These are phyloP conservation scores for Acleris cristana DNA, from an alignment of 2,888 invertebrate species.

Conservation along the genomic window DNA sequence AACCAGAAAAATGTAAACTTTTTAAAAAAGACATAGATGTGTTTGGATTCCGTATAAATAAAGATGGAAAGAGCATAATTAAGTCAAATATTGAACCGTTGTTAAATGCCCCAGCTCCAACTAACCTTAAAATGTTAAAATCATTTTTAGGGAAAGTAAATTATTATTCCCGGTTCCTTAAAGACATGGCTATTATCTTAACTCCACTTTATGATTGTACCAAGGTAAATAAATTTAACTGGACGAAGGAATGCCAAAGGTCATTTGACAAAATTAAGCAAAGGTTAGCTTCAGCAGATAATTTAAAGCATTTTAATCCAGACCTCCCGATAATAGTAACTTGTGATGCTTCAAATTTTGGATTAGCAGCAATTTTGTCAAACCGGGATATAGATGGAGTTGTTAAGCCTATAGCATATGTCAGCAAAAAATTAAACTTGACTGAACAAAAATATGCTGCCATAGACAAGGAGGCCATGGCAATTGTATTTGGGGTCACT, in stretches of 20 bases:
- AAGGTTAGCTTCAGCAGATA: background rate
- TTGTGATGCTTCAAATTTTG: background rate
- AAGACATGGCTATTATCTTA: background rate
- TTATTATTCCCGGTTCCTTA: slow-evolving; percentile 3
- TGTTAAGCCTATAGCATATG: slow-evolving; percentile 6
- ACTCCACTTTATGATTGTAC: slow-evolving; percentile 6
- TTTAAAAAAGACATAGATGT: slow-evolving; percentile 17
- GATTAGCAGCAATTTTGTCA: slow-evolving; percentile 1
- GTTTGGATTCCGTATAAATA: background rate
- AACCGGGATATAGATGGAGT: background rate
- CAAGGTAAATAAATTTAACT: slow-evolving; percentile 2
- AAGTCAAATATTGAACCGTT: too few species aligned
- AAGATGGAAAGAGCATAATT: too few species aligned
- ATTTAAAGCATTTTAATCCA: slow-evolving; percentile 1
- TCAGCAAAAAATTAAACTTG: slow-evolving; percentile 4
- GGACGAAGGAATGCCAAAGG: background rate
- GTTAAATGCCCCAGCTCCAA: too few species aligned
- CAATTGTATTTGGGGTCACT: background rate
- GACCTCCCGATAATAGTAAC: background rate
- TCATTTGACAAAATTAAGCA: background rate
- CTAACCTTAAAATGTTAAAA: background rate
- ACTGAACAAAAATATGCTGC: slow-evolving; percentile 2
- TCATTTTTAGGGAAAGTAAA: slow-evolving; percentile 2
- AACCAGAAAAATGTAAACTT: slow-evolving; percentile 19
- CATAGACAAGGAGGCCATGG: slow-evolving; percentile 6